Percentiles rank a stretch among this genome's conserved stretches.
Evolutionary conservation across 2,797 vertebrate species (phyloP).

Genomic region (Borostomias antarcticus): DNA sequence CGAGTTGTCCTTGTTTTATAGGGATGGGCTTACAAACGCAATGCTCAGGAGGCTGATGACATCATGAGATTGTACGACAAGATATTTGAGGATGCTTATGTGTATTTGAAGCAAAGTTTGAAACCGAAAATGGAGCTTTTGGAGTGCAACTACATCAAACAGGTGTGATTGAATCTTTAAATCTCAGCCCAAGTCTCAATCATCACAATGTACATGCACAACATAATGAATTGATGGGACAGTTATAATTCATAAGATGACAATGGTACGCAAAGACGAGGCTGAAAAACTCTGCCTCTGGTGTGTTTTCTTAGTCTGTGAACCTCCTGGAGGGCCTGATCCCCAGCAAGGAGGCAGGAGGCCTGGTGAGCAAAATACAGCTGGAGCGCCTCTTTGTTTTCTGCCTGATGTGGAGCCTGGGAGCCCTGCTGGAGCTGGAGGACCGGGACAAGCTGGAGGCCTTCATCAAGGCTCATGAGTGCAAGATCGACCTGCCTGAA

Average conservation of each 20-base stretch:
- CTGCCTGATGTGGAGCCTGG: slow-evolving; percentile 87
- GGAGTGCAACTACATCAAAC: slow-evolving; percentile 82
- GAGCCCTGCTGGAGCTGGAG: slow-evolving; percentile 81
- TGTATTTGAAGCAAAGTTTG: slow-evolving; percentile 77
- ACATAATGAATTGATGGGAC: too few species aligned
- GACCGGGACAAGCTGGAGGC: slow-evolving; percentile 79
- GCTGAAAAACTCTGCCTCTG: neutral
- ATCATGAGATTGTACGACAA: slow-evolving; percentile 71
- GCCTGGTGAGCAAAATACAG: slow-evolving; percentile 63
- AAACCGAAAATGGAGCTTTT: slow-evolving; percentile 81
- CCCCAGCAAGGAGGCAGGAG: slow-evolving; percentile 77
- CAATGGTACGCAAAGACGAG: too few species aligned
- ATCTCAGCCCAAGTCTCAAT: neutral
- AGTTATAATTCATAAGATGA: too few species aligned
- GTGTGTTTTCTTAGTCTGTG: slow-evolving; percentile 55
- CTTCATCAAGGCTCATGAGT: slow-evolving; percentile 71
- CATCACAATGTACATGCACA: neutral
- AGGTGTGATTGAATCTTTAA: slow-evolving; percentile 54
- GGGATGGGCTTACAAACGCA: slow-evolving; percentile 82
- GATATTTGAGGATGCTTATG: slow-evolving; percentile 77
- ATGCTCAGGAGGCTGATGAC: slow-evolving; percentile 66
- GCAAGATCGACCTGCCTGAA: slow-evolving; percentile 72
- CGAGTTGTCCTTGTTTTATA: slow-evolving; percentile 43
- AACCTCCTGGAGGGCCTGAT: slow-evolving; percentile 86
- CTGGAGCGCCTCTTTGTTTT: slow-evolving; percentile 85